Conservation (phyloP, 2,113 vertebrate species). For the Hoplias malabaricus region DNA sequence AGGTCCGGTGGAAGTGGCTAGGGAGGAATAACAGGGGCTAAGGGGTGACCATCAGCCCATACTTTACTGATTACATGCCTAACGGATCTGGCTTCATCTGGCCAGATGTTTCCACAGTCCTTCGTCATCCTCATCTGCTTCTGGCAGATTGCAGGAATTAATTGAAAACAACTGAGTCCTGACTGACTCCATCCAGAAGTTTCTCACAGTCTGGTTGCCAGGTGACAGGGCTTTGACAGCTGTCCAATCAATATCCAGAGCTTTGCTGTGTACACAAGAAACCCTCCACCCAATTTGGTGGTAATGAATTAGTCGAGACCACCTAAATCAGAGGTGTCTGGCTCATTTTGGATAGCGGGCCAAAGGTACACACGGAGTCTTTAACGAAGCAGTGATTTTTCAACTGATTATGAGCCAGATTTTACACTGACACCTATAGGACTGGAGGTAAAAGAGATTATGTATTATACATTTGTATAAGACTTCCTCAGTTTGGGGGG, state of each 20-base stretch:
- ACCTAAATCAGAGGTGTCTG: neutral
- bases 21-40: too few species aligned
- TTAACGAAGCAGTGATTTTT: too few species aligned
- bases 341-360: too few species aligned
- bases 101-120: slow-evolving; percentile 37
- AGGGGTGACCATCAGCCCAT: slow-evolving; percentile 9
- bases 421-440: too few species aligned
- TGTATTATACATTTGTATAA: too few species aligned
- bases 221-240: slow-evolving; percentile 31
- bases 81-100: slow-evolving; percentile 24
- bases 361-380: too few species aligned
- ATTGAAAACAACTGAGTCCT: slow-evolving; percentile 39
- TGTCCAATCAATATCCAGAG: slow-evolving; percentile 7
- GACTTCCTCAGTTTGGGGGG: too few species aligned
- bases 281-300: neutral
- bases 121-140: slow-evolving; percentile 38
- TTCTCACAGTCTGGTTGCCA: slow-evolving; percentile 23
- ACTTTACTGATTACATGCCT: slow-evolving; percentile 42
- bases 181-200: neutral
- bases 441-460: too few species aligned
- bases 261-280: neutral
- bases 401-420: too few species aligned
- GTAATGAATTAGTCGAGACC: slow-evolving; percentile 21
- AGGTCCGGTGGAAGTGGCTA: too few species aligned
- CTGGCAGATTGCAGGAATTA: slow-evolving; percentile 46